Evolutionary conservation across 1,140 invertebrate genomes (phyloP), one percentile per base, ranked within the genome.

Genomic region (Ceratina japonica): DNA sequence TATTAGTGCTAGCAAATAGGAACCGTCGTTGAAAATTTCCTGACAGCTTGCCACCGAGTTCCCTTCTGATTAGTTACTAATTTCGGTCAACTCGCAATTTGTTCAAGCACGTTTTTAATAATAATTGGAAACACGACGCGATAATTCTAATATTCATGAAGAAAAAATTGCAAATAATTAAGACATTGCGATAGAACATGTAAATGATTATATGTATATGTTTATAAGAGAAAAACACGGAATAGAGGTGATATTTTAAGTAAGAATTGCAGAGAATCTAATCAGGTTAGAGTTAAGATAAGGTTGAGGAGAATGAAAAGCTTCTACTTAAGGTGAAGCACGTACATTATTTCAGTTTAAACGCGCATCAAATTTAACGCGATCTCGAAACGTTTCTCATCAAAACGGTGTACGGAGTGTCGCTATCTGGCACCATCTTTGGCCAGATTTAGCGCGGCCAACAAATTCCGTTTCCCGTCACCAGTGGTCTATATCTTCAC

Each of bases 1-100:
- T 76, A 76, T 76, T 76, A 76, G 74, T 64, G 54, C 31, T 37
- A 64, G 74, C 74, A 76, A 76, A 76, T 76, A 76, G 74, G 58
- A 76, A 22, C 64, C 51, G 74, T 69, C 74, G 74, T 20, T 69
- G 54, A 59, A 69, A 59, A 44, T 44, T 69, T 76, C 37, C 16
- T 37, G 16, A 18, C 51, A 15, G 66, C 44, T 37, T 63, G 37
- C 49, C 52, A 24, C 52, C 16, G 20, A 54, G 74, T 76, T 69
- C 22, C 58, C 59, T 69, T 51, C 10, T 49, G 27, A 69, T 69
- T 18, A 37, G 52, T n/a, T 8, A 10, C 16, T 24, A n/a, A 69
- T 56, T 31, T 31, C 37, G 10, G 3, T 44, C 10, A 44, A 44
- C 5, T 44, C 37, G 37, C 5, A 0, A 10, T 44, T 44, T 44